A percentile compares a stretch with the other conserved stretches of the same genome.
These are phyloP conservation scores for Prorops nasuta DNA, from an alignment of 1,140 invertebrate genomes.

Conservation along the genomic window DNA sequence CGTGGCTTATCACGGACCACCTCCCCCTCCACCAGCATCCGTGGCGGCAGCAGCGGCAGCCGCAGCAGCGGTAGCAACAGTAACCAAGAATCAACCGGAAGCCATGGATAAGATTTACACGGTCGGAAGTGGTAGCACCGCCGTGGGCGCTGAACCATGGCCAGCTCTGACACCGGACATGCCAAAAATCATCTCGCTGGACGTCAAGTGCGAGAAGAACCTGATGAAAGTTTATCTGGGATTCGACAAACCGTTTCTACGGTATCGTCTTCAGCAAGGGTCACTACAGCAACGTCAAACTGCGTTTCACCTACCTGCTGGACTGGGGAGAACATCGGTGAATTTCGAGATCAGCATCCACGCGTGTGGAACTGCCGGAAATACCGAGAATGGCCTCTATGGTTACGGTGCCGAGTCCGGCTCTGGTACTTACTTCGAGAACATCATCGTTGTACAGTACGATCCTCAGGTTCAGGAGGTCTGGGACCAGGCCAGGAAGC, in stretches of 20 bases:
- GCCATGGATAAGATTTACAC: constrained; percentile 64
- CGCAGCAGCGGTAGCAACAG: no score
- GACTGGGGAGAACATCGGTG: constrained; percentile 77
- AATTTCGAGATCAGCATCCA: constrained; percentile 91
- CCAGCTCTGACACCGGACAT: constrained; percentile 77
- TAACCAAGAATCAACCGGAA: constrained; percentile 44
- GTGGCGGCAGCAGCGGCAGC: constrained; percentile 9
- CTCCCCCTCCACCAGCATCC: constrained; percentile 60
- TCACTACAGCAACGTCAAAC: constrained; percentile 86
- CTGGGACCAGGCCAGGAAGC: constrained; percentile 91
- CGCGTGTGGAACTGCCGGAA: constrained; percentile 87
- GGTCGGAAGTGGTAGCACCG: constrained; percentile 36
- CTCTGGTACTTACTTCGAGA: constrained; percentile 91
- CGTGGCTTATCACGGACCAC: constrained; percentile 67
- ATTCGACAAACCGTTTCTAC: constrained; percentile 92
- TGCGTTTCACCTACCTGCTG: constrained; percentile 89
- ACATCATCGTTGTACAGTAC: constrained; percentile 92
- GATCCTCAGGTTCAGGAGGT: constrained; percentile 94
- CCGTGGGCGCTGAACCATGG: constrained; percentile 68
- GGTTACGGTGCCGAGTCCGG: constrained; percentile 80
- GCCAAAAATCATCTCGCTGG: constrained; percentile 87
- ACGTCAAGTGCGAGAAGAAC: constrained; percentile 93
- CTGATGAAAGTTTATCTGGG: constrained; percentile 89
- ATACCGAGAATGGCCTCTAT: constrained; percentile 83
- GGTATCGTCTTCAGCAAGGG: constrained; percentile 93